Base-by-base conservation (phyloP, 37 sponge, comb jelly and placozoan genomes). In the Agelas oroides region DNA sequence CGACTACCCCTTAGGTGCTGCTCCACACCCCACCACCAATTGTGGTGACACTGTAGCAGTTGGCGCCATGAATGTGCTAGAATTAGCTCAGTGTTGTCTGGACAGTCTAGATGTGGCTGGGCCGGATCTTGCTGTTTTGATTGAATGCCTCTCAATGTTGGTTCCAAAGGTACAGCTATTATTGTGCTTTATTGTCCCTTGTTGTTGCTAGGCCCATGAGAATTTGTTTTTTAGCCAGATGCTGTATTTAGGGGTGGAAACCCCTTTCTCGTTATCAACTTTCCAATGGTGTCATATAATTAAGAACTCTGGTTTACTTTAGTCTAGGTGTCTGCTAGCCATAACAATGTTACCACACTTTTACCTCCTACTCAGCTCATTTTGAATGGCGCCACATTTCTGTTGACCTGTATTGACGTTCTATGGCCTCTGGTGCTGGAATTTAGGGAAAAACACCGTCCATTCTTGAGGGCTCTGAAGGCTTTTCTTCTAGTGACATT, bases 391-490 rank as follows among this genome's bases (percentile, higher is more conserved):
- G 20, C 73, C 53, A 24, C 37, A 24, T 40, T 27, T 30, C 33
- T 68, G 15, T 23, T 88, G 59, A 18, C 18, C 59, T 59, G 23
- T 57, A 57, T 71, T 75, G 40, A 53, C 28, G 76, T 53, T 23
- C n/a, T 69, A 54, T 91, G 91, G 91, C 62, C 81, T 6, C 71
- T 91, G 53, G 77, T 85, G 39, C 46, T 85, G 37, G 86, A 75
- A 52, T 16, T 61, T 0, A 69, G 37, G 53, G 58, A 65, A 1
- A 32, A 91, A 23, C 82, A 68, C 66, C 65, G 62, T 18, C 15
- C 64, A 2, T 76, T 91, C 46, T 63, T 60, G 62, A n/a, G 36
- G 17, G 86, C 84, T 19, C 35, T 83, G 17, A 71, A 35, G 27
- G 69, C 92, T 6, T 91, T 82, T 55, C 46, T 86, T 0, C 2